Evolutionary conservation across 2,888 invertebrate genomes (phyloP).

Genomic region (Platycheirus rosarum): DNA sequence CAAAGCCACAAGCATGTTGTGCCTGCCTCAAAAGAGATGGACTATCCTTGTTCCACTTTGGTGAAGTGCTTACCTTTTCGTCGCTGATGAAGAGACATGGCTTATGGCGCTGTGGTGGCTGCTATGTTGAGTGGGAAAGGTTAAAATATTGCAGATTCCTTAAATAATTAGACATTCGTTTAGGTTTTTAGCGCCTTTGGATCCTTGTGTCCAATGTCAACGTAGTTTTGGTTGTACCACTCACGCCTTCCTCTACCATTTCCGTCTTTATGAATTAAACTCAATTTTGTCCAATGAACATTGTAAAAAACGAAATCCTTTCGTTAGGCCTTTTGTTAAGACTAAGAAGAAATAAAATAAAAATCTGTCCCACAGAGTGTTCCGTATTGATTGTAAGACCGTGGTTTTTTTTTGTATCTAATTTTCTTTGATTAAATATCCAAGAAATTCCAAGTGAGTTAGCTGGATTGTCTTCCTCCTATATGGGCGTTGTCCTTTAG

Average conservation of each 20-base stretch:
- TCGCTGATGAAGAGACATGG: conserved; percentile 44
- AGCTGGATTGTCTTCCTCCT: conserved; percentile 10
- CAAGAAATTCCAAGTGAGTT: conserved; percentile 10
- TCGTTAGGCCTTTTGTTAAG: neutral
- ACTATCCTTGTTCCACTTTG: conserved; percentile 19
- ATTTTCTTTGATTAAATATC: conserved; percentile 52
- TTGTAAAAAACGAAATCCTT: conserved; percentile 4
- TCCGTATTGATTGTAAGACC: conserved; percentile 12
- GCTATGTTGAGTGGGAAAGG: conserved; percentile 20
- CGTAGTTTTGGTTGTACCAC: conserved; percentile 1
- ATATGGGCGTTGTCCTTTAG: conserved; percentile 57
- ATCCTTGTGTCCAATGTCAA: neutral
- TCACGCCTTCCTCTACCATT: neutral
- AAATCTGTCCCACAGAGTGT: conserved; percentile 9
- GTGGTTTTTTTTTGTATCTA: conserved; percentile 1
- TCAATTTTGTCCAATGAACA: conserved; percentile 28
- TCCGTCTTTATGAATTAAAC: conserved; percentile 26
- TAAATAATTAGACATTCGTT: conserved; percentile 72
- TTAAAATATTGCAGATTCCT: conserved; percentile 25
- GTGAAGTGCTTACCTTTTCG: conserved; percentile 41
- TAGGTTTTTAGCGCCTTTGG: conserved; percentile 44
- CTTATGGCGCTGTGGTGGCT: neutral
- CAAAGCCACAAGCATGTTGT: conserved; percentile 34
- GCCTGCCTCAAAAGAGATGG: conserved; percentile 32
- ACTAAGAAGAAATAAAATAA: conserved; percentile 8